Evolutionary conservation across 2,113 vertebrate species (phyloP), one percentile per base, ranked within the genome.

Genomic region (Nothoprocta pentlandii): DNA sequence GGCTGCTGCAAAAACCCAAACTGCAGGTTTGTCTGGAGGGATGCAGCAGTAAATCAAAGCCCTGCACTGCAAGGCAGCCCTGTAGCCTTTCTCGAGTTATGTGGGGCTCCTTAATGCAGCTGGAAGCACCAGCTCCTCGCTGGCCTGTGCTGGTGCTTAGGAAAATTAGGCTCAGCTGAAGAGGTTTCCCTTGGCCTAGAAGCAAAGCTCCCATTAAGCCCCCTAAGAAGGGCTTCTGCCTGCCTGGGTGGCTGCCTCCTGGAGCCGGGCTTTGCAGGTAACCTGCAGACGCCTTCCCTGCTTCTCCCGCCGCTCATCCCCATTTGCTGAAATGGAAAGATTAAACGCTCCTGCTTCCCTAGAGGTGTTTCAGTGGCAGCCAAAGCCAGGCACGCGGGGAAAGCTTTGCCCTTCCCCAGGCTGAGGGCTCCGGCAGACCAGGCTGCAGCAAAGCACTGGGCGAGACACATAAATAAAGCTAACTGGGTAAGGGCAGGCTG

Each of bases 281-380:
- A 51, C 26, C 15, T 66, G 66, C 64, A 44, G 92, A 80, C 32
- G 0, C 5, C 22, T 77, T 42, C 10, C 78, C 77, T 56, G 14
- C 76, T 85, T 84, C 39, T 85, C 53, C 47, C 56, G 66, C 32
- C 34, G 5, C 32, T 71, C 76, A 75, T 16, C 58, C 93, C 44
- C 36, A 63, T 59, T 92, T 71, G 62, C 71, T 91, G 79, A 91
- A 95, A 71, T n/a, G 42, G 42, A 63, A 71, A 95, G 74, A 79
- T 80, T 78, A 87, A 93, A 92, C 85, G 41, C 39, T 21, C 62
- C 46, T 47, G 51, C 79, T 71, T 21, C 36, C 63, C 41, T 62
- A 51, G 80, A 97, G 82, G 54, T 76, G 44, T 68, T 90, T 75
- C 28, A 49, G 17, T 41, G 49, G 67, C 54, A 83, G 54, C 64